Evolutionary conservation across 2,888 invertebrate species (phyloP), one percentile per base, ranked within the genome.

Genomic region (Iphiclides podalirius): DNA sequence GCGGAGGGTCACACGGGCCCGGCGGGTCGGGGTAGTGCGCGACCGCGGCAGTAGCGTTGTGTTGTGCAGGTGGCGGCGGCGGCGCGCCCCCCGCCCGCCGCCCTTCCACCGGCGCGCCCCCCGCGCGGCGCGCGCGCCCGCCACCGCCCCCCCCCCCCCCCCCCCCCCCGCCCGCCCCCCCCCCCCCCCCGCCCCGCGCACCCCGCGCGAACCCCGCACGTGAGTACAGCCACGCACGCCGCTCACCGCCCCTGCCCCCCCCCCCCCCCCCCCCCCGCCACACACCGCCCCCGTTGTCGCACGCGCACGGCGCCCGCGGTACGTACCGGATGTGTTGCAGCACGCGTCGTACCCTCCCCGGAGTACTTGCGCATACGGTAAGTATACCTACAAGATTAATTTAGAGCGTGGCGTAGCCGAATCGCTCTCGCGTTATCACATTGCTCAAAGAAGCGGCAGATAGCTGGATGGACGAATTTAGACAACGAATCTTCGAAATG

Each of bases 21-120:
- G 37, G 44, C 48, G 47, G 51, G 34, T 16, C 23, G 53, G 31
- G 43, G 34, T 47, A 35, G 63, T 57, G 52, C 14, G 52, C 47
- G 47, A 40, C 53, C 44, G 57, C 41, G 54, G 55, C 60, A 59
- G 56, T 62, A 62, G 61, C 61, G 52, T 57, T 58, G 58, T 58
- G 57, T 80, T 84, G 77, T 80, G 78, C 86, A 78, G 89, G 77
- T 77, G 84, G 72, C 82, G 85, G 66, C 81, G 86, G 53, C 60
- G 65, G 58, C 78, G 76, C 67, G 67, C 80, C 64, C 81, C 90
- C 47, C 85, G 90, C 61, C 81, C 88, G 59, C 91, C 91, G 94
- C 82, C 89, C 59, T 91, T 91, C 94, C 82, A 88, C 90, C 77
- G 88, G 83, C 84, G 81, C 78, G 85, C 81, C 64, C 79, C 78